Conservation (phyloP, 92 coral and sea anemone species). For the Hydrozoanthus gracilis region DNA sequence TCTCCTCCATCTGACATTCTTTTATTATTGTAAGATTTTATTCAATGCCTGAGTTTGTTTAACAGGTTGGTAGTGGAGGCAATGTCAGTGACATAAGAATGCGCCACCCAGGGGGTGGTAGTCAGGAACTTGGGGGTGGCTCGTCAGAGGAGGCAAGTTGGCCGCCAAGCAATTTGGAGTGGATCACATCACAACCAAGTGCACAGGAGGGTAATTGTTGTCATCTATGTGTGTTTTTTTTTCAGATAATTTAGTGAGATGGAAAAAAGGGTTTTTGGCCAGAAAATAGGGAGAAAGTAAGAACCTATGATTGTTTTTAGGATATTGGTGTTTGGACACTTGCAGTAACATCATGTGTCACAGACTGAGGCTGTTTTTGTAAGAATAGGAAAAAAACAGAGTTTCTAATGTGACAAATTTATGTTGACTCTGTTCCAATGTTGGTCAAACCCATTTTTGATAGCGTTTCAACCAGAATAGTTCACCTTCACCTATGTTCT, state of each 20-base stretch:
- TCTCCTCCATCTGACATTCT: too few species aligned
- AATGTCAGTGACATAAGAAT: conserved; percentile 1
- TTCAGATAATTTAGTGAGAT: background rate
- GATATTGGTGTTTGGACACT: too few species aligned
- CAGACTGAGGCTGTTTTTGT: too few species aligned
- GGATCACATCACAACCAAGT: conserved; percentile 33
- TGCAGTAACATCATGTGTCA: too few species aligned
- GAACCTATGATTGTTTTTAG: too few species aligned
- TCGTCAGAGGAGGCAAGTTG: background rate
- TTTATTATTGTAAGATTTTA: too few species aligned
- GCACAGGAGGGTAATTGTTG: conserved; percentile 22
- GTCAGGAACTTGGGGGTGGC: conserved; percentile 31
- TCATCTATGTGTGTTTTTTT: background rate
- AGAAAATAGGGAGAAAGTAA: background rate
- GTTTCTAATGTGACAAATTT: too few species aligned
- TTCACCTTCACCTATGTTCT: too few species aligned
- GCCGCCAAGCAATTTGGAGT: conserved; percentile 5
- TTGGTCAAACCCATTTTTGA: too few species aligned
- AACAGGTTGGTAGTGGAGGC: conserved; percentile 6
- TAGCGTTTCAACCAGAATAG: too few species aligned
- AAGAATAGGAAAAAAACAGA: too few species aligned
- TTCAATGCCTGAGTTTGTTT: background rate
- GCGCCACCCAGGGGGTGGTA: conserved; percentile 19
- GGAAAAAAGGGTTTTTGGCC: background rate
- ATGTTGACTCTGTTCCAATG: too few species aligned